Conservation (phyloP, 2,888 invertebrate species). For the Watsonalla cultraria region DNA sequence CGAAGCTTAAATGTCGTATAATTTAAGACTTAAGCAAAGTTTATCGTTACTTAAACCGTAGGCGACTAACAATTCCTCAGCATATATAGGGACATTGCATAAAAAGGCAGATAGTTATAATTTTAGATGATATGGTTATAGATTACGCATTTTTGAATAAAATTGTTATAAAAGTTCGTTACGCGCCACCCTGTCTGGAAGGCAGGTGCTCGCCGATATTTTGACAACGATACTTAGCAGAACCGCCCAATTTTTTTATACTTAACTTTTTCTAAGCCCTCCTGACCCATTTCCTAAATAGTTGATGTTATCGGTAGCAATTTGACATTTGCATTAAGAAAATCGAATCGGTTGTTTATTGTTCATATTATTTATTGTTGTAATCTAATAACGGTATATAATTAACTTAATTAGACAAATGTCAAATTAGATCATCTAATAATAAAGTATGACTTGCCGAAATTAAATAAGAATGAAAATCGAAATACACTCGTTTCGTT, state of each 20-base stretch:
- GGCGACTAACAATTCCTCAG: neutral
- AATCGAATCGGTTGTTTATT: slow-evolving; percentile 30
- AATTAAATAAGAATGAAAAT: too few species aligned
- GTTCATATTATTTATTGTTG: slow-evolving; percentile 29
- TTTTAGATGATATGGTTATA: slow-evolving; percentile 6
- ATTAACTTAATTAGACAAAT: too few species aligned
- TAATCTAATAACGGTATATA: slow-evolving; percentile 12
- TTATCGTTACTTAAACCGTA: neutral
- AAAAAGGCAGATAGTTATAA: too few species aligned
- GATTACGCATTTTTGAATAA: slow-evolving; percentile 3
- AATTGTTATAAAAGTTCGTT: slow-evolving; percentile 42
- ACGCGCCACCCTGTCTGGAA: slow-evolving; percentile 63
- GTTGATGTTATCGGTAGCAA: slow-evolving; percentile 50
- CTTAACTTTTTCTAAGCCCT: slow-evolving; percentile 46
- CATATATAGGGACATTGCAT: neutral
- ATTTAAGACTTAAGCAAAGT: slow-evolving; percentile 19
- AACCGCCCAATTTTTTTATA: slow-evolving; percentile 64
- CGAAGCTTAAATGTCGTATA: slow-evolving; percentile 29
- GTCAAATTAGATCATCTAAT: too few species aligned
- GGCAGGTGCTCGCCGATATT: slow-evolving; percentile 72
- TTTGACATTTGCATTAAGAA: slow-evolving; percentile 46
- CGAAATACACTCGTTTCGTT: neutral
- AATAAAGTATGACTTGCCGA: too few species aligned
- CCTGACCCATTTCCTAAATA: slow-evolving; percentile 63
- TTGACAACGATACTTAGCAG: slow-evolving; percentile 76